Conservation (phyloP, 2,888 invertebrate genomes). For the Pollenia amentaria region DNA sequence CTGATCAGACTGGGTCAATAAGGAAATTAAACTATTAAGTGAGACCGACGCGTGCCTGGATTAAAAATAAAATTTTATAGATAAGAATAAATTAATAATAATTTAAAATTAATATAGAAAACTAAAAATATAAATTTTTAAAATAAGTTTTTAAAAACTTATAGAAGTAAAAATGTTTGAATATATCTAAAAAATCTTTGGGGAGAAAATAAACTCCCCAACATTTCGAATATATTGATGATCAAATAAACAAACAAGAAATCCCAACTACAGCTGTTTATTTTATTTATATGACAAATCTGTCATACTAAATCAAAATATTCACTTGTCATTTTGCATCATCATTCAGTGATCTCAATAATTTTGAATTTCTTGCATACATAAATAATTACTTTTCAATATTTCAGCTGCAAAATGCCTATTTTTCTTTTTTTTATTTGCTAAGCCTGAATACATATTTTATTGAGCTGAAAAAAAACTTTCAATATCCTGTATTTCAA, state of each 20-base stretch:
- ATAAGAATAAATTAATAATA: slow-evolving; percentile 12
- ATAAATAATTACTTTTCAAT: slow-evolving; percentile 30
- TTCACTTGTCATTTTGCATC: slow-evolving; percentile 69
- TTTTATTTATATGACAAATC: slow-evolving; percentile 32
- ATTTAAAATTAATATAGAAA: background rate
- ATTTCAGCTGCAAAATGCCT: slow-evolving; percentile 57
- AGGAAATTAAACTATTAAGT: slow-evolving; percentile 67
- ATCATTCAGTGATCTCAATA: slow-evolving; percentile 61
- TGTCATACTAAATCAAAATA: slow-evolving; percentile 69
- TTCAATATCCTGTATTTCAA: slow-evolving; percentile 56
- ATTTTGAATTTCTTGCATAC: slow-evolving; percentile 43
- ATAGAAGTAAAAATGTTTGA: background rate
- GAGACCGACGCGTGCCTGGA: slow-evolving; percentile 68
- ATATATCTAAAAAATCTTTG: background rate
- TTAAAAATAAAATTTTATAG: slow-evolving; percentile 19
- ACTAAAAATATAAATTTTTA: background rate
- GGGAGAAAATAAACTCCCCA: background rate
- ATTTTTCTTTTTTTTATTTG: background rate
- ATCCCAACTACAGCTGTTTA: slow-evolving; percentile 57
- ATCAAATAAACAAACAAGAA: background rate
- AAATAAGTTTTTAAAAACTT: background rate
- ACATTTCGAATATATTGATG: background rate
- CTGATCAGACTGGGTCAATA: slow-evolving; percentile 49
- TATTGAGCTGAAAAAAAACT: slow-evolving; percentile 44
- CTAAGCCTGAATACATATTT: slow-evolving; percentile 47